phyloP scores from a whole-genome alignment of 2,797 vertebrate species.

The Odontamblyopus rebecca region DNA sequence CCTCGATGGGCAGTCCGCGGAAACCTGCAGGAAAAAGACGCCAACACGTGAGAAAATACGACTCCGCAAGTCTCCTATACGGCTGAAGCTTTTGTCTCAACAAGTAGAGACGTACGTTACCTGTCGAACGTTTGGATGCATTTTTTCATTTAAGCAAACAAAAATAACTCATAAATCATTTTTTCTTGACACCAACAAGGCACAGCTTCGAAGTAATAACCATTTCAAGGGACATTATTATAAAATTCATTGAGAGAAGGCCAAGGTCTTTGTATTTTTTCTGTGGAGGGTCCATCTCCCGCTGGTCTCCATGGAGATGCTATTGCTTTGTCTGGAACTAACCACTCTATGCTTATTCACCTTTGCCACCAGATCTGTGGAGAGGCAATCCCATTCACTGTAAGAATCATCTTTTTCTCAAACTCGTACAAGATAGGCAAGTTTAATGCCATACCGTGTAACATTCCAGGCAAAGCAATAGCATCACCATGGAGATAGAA shows the following conservation, averaged over 20 bases:
- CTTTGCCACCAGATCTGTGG: neutral
- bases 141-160: too few species aligned
- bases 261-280: neutral
- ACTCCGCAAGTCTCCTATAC: neutral
- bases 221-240: too few species aligned
- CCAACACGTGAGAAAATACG: slow-evolving; percentile 2
- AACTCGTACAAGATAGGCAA: neutral
- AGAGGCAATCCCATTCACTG: neutral
- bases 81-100: neutral
- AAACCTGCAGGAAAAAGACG: slow-evolving; percentile 82
- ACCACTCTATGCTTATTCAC: too few species aligned
- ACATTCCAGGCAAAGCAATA: neutral
- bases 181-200: too few species aligned
- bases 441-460: neutral
- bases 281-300: neutral
- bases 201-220: too few species aligned
- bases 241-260: too few species aligned
- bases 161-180: too few species aligned
- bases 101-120: neutral
- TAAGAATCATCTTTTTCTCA: neutral
- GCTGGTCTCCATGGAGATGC: neutral
- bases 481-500: neutral
- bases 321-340: too few species aligned
- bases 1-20: slow-evolving; percentile 96
- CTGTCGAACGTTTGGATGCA: too few species aligned